Conservation (phyloP, 2,113 vertebrate species). For the Cyanoderma ruficeps region DNA sequence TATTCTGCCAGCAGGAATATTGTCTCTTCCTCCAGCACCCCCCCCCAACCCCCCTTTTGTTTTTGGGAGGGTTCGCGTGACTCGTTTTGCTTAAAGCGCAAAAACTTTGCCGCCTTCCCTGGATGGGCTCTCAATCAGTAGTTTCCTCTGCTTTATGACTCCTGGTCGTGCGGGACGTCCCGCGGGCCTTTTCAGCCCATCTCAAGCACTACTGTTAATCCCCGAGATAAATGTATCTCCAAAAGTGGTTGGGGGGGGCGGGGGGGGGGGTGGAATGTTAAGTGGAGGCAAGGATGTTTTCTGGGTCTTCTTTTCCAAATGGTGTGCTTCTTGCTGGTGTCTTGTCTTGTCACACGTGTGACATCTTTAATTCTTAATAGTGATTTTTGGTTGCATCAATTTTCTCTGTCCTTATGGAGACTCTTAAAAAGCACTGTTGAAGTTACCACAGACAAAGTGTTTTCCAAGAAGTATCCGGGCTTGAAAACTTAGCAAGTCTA, state of each 20-base stretch:
- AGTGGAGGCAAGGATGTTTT: accelerated
- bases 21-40: accelerated
- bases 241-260: accelerated
- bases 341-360: accelerated
- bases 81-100: accelerated
- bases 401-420: accelerated
- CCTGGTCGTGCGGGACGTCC: accelerated
- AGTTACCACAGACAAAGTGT: accelerated
- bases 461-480: background rate
- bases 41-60: accelerated
- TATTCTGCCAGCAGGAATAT: accelerated
- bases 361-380: accelerated
- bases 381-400: accelerated
- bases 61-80: accelerated
- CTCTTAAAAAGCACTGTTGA: accelerated
- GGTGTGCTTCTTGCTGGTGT: accelerated
- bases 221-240: accelerated
- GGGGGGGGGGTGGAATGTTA: accelerated
- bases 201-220: accelerated
- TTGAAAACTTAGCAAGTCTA: accelerated
- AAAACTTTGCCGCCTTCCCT: accelerated
- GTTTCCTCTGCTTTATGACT: accelerated
- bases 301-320: accelerated
- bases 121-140: accelerated
- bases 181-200: accelerated